Evolutionary conservation across 2,888 invertebrate species (phyloP), one percentile per base, ranked within the genome.

Genomic region (Leptinotarsa rubiginosa): DNA sequence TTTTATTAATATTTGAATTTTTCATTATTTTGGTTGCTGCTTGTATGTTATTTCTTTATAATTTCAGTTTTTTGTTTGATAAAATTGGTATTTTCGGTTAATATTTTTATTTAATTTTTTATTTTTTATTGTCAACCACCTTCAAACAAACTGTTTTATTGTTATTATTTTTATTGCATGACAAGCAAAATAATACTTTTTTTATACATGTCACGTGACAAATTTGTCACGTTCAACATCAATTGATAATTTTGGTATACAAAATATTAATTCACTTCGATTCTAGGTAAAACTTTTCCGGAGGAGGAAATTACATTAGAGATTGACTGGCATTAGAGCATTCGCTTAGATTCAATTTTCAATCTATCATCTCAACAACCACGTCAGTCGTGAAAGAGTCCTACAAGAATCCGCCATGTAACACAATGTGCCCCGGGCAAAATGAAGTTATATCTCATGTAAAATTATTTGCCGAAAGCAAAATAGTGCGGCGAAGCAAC

Each of bases 401-500:
- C 20, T 62, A 15, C 7, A 31, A 31, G 31, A 31, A 31, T 62
- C 7, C 31, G 2, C 62, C n/a, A 7, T 2, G 31, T 10, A 31
- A 25, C n/a, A 31, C 18, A 41, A 2, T n/a, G 20, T n/a, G 41
- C 62, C 31, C 41, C 25, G n/a, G 12, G 25, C 62, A n/a, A 62
- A 31, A 22, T 22, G 25, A 25, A 16, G 16, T 59, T 59, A 56
- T 41, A 41, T 12, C 15, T 56, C 12, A 2, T 56, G 56, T 20
- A 3, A 18, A 56, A 62, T 62, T 31, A 62, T 62, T 62, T 62
- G 41, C 15, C 31, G 18, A 41, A 41, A 62, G 62, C 62, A 62
- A 69, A 68, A 59, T 64, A 72, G 72, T 70, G 65, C 65, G 25
- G 47, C 59, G 22, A 54, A 41, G 68, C 25, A 65, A 47, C 73